A percentile compares a stretch with the other conserved stretches of the same genome.
Evolutionary conservation across 2,113 vertebrate species (phyloP).

Genomic region (Megaleporinus macrocephalus): DNA sequence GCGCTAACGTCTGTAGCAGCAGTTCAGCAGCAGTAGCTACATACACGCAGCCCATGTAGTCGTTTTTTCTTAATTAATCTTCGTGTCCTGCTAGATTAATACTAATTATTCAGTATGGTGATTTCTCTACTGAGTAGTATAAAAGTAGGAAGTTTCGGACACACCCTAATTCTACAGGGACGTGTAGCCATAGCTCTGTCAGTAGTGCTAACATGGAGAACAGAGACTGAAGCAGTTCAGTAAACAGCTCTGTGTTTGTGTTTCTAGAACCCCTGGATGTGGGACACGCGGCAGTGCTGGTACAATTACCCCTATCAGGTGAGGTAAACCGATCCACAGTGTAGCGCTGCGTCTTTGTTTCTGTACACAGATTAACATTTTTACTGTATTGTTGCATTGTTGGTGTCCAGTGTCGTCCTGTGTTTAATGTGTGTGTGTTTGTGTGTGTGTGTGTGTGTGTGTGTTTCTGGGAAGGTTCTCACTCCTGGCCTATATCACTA

Average conservation of each 20-base stretch:
- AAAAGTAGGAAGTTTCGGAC: too few relatives aligned
- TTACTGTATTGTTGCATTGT: background rate
- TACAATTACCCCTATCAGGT: constrained; percentile 96
- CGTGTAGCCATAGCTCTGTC: background rate
- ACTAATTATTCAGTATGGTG: too few relatives aligned
- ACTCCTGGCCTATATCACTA: constrained; percentile 88
- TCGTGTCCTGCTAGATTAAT: too few relatives aligned
- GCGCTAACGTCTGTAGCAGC: too few relatives aligned
- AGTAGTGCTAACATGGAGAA: background rate
- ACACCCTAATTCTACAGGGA: constrained; percentile 7
- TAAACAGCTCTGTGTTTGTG: background rate
- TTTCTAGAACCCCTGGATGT: constrained; percentile 89
- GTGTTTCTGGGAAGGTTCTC: constrained; percentile 81
- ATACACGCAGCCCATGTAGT: too few relatives aligned
- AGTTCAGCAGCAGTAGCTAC: too few relatives aligned
- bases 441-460: too few relatives aligned
- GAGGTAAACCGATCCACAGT: constrained; percentile 39
- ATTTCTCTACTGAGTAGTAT: too few relatives aligned
- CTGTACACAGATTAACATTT: background rate
- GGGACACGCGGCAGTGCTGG: constrained; percentile 97
- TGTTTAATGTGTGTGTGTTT: background rate
- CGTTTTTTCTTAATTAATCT: too few relatives aligned
- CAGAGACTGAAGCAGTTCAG: background rate
- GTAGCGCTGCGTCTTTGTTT: background rate
- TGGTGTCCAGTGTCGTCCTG: background rate